Percentiles rank a stretch among this genome's conserved stretches.
phyloP scores from a whole-genome alignment of 2,113 vertebrate species.

The Eurypyga helias region DNA sequence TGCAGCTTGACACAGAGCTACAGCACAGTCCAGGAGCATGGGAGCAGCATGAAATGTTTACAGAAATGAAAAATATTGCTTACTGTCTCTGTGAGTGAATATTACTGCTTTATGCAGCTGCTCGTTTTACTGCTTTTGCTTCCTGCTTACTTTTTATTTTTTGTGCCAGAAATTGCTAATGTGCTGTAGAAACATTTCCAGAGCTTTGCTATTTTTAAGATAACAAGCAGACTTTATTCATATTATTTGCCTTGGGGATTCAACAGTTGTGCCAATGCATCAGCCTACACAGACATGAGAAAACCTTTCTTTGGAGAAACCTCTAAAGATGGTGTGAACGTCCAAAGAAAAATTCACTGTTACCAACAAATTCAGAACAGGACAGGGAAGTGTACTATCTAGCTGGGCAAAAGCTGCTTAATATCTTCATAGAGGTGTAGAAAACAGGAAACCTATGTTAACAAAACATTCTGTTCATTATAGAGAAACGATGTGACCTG shows the following conservation, averaged over 20 bases:
- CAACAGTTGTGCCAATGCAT: background rate
- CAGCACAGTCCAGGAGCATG: background rate
- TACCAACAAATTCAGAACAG: background rate
- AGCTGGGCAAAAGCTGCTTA: background rate
- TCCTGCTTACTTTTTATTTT: slow-evolving; percentile 16
- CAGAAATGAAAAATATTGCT: slow-evolving; percentile 20
- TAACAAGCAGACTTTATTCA: slow-evolving; percentile 8
- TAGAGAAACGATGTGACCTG: background rate
- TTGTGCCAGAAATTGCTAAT: background rate
- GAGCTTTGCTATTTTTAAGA: background rate
- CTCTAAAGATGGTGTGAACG: background rate
- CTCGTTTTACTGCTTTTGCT: slow-evolving; percentile 35
- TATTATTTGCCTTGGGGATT: background rate
- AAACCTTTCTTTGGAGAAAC: background rate
- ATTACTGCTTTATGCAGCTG: slow-evolving; percentile 14
- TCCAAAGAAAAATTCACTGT: background rate
- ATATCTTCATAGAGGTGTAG: background rate
- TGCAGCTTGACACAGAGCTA: background rate
- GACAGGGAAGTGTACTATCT: background rate
- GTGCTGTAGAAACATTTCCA: background rate
- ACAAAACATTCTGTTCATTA: background rate
- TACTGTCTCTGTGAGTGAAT: background rate
- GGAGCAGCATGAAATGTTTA: slow-evolving; percentile 23
- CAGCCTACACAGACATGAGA: background rate
- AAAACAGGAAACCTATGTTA: background rate